phyloP scores from a whole-genome alignment of 2,113 vertebrate genomes.

The Mobula hypostoma region DNA sequence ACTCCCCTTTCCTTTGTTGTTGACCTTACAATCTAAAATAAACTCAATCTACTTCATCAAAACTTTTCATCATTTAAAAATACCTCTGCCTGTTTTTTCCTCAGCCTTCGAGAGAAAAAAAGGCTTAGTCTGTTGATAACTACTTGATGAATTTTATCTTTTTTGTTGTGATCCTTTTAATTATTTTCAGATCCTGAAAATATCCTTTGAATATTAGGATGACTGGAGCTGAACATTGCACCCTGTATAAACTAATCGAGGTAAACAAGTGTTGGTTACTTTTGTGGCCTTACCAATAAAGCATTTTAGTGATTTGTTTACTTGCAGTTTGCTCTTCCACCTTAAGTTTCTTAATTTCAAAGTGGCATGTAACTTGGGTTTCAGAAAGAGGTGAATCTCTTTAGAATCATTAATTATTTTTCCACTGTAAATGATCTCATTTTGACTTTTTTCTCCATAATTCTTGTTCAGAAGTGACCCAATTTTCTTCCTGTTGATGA shows the following conservation, averaged over 20 bases:
- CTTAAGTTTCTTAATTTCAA: too few species aligned
- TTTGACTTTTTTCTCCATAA: neutral
- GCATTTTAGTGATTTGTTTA: too few species aligned
- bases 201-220: neutral
- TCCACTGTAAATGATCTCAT: too few species aligned
- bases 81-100: neutral
- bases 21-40: neutral
- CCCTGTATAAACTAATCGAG: neutral
- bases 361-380: too few species aligned
- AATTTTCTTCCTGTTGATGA: neutral
- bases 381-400: too few species aligned
- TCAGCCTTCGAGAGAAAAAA: neutral
- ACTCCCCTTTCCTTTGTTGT: neutral
- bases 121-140: neutral
- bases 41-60: neutral
- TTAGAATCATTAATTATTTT: too few species aligned
- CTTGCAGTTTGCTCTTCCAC: too few species aligned
- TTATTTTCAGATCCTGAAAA: neutral
- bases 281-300: too few species aligned
- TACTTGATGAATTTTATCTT: neutral
- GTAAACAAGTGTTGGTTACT: neutral
- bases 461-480: neutral
- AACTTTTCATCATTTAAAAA: neutral
- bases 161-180: neutral
- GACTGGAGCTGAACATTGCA: neutral